These are phyloP conservation scores for Aricia agestis DNA, from an alignment of 1,140 invertebrate genomes.

Conservation along the genomic window DNA sequence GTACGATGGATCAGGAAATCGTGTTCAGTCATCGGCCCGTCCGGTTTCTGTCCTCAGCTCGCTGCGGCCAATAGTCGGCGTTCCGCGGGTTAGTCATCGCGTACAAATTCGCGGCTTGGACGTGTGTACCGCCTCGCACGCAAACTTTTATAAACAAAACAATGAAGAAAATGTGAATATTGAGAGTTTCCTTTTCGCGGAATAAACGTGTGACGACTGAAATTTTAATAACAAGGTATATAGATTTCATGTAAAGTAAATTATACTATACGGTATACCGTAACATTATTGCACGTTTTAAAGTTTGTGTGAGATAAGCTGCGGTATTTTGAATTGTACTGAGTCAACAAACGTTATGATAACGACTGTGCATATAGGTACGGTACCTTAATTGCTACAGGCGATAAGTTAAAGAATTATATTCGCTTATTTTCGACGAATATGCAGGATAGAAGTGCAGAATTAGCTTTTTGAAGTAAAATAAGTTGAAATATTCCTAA, in stretches of 20 bases:
- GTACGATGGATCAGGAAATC: too few species aligned
- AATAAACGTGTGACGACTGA: not conserved
- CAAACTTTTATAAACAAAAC: conserved; percentile 1
- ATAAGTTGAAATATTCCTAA: too few species aligned
- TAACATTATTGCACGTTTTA: not conserved
- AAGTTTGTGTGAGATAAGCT: not conserved
- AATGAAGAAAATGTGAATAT: conserved; percentile 46
- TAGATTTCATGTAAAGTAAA: not conserved
- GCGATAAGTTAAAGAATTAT: not conserved
- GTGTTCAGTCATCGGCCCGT: too few species aligned
- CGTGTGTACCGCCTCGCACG: not conserved
- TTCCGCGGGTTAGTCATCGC: conserved; percentile 13
- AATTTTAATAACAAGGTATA: not conserved
- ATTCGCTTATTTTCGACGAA: not conserved
- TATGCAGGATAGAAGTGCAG: too few species aligned
- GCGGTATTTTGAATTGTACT: not conserved
- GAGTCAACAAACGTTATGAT: not conserved
- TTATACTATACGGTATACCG: too few species aligned
- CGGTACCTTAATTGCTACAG: not conserved
- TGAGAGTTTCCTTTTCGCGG: conserved; percentile 11
- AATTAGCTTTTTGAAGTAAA: too few species aligned
- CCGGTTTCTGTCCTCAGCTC: too few species aligned
- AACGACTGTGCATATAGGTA: not conserved
- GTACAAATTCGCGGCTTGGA: conserved; percentile 2
- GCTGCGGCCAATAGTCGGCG: too few species aligned